Percentiles rank a stretch among this genome's conserved stretches.
Evolutionary conservation across 2,888 invertebrate genomes (phyloP).

Genomic region (Morpho achilles): DNA sequence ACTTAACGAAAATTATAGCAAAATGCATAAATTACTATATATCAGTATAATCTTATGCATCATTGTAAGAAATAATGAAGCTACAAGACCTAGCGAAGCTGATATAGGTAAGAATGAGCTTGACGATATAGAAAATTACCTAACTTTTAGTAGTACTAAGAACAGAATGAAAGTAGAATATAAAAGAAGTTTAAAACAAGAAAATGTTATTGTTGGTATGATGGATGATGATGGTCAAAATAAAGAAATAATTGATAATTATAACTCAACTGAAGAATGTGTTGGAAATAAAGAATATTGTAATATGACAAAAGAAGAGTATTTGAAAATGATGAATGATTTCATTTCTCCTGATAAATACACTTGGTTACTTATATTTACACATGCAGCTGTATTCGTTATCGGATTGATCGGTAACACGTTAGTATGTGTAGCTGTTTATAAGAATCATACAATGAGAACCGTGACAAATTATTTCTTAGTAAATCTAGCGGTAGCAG

Average conservation of each 20-base stretch:
- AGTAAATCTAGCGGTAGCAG: constrained; percentile 92
- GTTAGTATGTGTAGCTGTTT: constrained; percentile 92
- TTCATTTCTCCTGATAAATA: constrained; percentile 85
- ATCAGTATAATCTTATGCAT: no score
- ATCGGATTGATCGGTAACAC: constrained; percentile 92
- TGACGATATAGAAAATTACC: no score
- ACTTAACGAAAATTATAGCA: no score
- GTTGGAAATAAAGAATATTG: constrained; percentile 65
- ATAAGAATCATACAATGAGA: constrained; percentile 91
- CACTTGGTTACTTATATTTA: constrained; percentile 88
- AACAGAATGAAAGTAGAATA: neutral
- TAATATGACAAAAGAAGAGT: constrained; percentile 77
- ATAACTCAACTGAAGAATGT: constrained; percentile 46
- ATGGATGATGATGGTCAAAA: constrained; percentile 4
- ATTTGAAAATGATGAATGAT: constrained; percentile 78
- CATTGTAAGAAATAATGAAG: no score
- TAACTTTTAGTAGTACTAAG: no score
- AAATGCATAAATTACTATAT: no score
- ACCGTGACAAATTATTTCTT: constrained; percentile 96
- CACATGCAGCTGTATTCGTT: constrained; percentile 87
- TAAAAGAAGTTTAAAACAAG: constrained; percentile 10
- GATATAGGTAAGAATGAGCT: no score
- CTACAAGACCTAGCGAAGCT: no score
- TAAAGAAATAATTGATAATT: constrained; percentile 6
- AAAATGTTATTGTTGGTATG: neutral